Percentiles rank a stretch among this genome's conserved stretches.
phyloP scores from a whole-genome alignment of 1,140 invertebrate species.

The Drosophila nannoptera region DNA sequence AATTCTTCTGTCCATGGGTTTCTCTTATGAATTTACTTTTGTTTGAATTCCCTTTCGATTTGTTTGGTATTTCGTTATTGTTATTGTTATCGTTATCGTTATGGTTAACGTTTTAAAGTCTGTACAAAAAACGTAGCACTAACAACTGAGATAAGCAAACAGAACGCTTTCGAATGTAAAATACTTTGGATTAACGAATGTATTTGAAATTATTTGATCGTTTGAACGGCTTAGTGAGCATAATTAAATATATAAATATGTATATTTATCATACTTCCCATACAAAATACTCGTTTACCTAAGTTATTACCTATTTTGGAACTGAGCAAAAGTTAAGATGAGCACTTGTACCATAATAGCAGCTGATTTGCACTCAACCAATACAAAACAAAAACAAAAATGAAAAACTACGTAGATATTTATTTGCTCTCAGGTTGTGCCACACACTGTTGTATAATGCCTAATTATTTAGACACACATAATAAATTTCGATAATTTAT shows the following conservation, averaged over 20 bases:
- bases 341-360: conserved; percentile 72
- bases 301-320: conserved; percentile 32
- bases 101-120: conserved; percentile 52
- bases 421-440: conserved; percentile 69
- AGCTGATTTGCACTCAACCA: conserved; percentile 66
- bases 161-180: conserved; percentile 65
- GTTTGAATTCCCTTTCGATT: conserved; percentile 1
- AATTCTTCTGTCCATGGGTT: conserved; percentile 32
- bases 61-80: conserved; percentile 21
- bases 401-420: conserved; percentile 58
- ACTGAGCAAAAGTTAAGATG: conserved; percentile 66
- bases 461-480: conserved; percentile 62
- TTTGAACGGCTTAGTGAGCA: conserved; percentile 70
- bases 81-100: conserved; percentile 11
- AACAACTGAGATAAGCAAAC: conserved; percentile 51
- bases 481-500: conserved; percentile 32
- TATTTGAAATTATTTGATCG: conserved; percentile 53
- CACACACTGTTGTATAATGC: conserved; percentile 70
- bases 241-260: conserved; percentile 38
- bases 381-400: conserved; percentile 25
- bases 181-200: conserved; percentile 42
- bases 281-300: conserved; percentile 19
- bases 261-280: conserved; percentile 43
- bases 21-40: conserved; percentile 35
- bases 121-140: conserved; percentile 61